A percentile compares a stretch with the other conserved stretches of the same genome.
phyloP scores from a whole-genome alignment of 2,797 vertebrate genomes.

The Botia almorhae region DNA sequence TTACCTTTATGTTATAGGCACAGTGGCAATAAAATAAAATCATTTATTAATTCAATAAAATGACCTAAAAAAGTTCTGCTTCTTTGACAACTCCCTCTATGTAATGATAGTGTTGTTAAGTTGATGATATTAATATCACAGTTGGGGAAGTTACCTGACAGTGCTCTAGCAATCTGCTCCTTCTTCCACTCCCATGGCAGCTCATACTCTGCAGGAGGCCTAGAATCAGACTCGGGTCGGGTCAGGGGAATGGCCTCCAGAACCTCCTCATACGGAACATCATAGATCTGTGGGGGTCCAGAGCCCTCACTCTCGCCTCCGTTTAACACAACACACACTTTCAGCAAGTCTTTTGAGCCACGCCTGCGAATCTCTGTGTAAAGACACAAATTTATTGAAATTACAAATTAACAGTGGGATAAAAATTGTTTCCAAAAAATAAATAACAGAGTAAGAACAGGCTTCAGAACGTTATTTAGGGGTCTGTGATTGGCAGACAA shows the following conservation, averaged over 20 bases:
- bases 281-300: conserved; percentile 84
- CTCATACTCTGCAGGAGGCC: conserved; percentile 89
- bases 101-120: neutral
- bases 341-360: conserved; percentile 93
- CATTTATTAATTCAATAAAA: too few relatives aligned
- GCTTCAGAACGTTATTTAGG: neutral
- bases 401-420: neutral
- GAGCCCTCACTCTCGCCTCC: conserved; percentile 73
- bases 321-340: conserved; percentile 88
- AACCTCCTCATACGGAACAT: conserved; percentile 87
- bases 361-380: conserved; percentile 87
- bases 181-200: conserved; percentile 98
- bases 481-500: too few relatives aligned
- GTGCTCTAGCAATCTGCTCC: conserved; percentile 89
- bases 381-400: neutral
- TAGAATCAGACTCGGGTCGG: conserved; percentile 85
- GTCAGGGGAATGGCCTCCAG: conserved; percentile 81
- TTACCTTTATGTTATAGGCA: too few relatives aligned
- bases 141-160: conserved; percentile 82
- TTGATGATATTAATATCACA: neutral
- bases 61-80: neutral
- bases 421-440: neutral
- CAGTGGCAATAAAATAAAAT: too few relatives aligned
- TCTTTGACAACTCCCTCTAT: too few relatives aligned
- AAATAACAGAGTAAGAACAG: neutral